Base-by-base conservation (phyloP, 2,888 invertebrate species). In the Anaspis maculata region DNA sequence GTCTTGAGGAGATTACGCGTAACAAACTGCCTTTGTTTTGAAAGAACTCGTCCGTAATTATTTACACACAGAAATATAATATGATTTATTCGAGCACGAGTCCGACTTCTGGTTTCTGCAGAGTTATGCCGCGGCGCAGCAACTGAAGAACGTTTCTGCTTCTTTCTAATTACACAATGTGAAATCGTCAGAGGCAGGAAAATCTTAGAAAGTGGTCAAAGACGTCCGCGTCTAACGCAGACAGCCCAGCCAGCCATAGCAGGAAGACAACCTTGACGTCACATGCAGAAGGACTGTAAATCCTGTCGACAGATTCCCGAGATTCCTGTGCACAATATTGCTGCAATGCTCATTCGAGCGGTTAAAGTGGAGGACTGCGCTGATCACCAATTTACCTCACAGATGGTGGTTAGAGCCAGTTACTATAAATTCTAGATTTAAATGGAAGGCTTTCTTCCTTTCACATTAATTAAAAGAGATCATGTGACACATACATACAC, bases 321-420 rank as follows among this genome's bases (percentile, higher is more conserved):
- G 50, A 60, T 62, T 59, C 59, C 47, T 50, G 39, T 37, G 44
- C 49, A 49, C 56, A 57, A 56, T 56, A 58, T 57, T 56, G 52
- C 46, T 41, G 45, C 44, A 41, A 41, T 49, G 53, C 34, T 51
- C 54, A 52, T 42, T 48, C 46, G 49, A 55, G 56, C 52, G 53
- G 46, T 42, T 47, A 46, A 51, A 51, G 41, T 48, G 39, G 46
- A 51, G 55, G 54, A 56, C 51, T 49, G 47, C 41, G 51, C 49
- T 54, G 59, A 60, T 59, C 55, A 58, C 58, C 59, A 58, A 60
- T 61, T 61, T 61, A 60, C 59, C 59, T 52, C 60, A 60, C 60
- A 61, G 55, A 58, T 56, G 54, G 55, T 46, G 46, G 49, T 51
- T 52, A 46, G 47, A 43, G 45, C 6, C 48, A 48, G 51, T 48